These are phyloP conservation scores for Aldrovandia affinis DNA, from an alignment of 2,797 vertebrate genomes.

Conservation along the genomic window DNA sequence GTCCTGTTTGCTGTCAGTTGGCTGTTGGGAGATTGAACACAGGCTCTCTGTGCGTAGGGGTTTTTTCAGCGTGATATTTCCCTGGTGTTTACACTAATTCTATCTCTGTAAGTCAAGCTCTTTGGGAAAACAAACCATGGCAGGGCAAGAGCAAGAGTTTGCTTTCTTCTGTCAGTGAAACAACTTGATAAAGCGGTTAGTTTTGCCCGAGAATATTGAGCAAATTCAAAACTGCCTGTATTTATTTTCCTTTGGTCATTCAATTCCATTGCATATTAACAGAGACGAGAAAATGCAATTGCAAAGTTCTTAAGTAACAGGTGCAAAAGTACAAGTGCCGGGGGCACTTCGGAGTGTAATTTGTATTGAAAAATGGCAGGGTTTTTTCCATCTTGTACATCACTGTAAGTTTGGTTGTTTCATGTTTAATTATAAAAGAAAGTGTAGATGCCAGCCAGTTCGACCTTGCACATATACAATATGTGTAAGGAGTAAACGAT, in stretches of 20 bases:
- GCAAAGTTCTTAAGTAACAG: conserved; percentile 22
- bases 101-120: conserved; percentile 37
- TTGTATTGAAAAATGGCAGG: background rate
- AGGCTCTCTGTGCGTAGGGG: background rate
- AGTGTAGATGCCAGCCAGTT: background rate
- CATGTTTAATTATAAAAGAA: background rate
- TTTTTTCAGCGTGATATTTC: conserved; percentile 38
- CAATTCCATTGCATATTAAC: conserved; percentile 46
- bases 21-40: background rate
- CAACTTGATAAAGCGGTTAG: conserved; percentile 23
- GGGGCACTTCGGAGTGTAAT: background rate
- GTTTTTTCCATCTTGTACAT: no score
- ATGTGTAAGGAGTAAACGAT: background rate
- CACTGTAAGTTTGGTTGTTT: background rate
- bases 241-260: conserved; percentile 58
- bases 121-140: conserved; percentile 46
- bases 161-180: conserved; percentile 53
- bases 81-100: conserved; percentile 47
- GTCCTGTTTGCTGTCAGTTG: background rate
- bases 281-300: background rate
- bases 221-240: conserved; percentile 53
- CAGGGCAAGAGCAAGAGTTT: conserved; percentile 32
- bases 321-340: background rate
- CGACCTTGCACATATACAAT: background rate
- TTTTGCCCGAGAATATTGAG: conserved; percentile 46